These are phyloP conservation scores for Cnemophilus loriae DNA, from an alignment of 2,113 vertebrate genomes.

Conservation along the genomic window DNA sequence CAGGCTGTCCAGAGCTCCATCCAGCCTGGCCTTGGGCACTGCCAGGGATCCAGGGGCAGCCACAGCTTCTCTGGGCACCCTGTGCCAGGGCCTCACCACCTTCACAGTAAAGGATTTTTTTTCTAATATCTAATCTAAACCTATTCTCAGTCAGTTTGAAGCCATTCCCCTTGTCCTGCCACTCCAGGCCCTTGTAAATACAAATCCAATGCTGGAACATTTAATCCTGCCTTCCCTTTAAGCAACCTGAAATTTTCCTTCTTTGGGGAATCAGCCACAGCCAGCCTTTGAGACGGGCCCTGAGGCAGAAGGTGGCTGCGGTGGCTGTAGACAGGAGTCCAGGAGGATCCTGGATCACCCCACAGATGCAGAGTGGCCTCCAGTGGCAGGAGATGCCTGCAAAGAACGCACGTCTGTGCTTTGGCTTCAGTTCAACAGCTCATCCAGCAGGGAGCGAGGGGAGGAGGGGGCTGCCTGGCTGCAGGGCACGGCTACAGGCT, in stretches of 20 bases:
- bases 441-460: not conserved
- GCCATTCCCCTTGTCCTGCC: not conserved
- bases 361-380: conserved; percentile 18
- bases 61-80: not conserved
- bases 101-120: not conserved
- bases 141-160: not conserved
- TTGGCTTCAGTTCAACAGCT: not conserved
- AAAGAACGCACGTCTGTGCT: not conserved
- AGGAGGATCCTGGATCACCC: not conserved
- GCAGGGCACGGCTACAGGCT: not conserved
- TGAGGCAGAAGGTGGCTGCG: not conserved
- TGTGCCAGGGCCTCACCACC: not conserved
- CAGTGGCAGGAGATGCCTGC: not conserved
- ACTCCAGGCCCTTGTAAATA: not conserved
- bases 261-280: not conserved
- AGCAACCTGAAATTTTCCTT: not conserved
- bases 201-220: not conserved
- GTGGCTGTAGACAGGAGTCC: not conserved
- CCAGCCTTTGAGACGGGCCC: accelerated
- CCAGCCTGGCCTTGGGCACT: not conserved
- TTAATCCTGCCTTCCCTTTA: not conserved
- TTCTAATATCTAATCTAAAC: not conserved
- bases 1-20: not conserved
- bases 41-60: not conserved
- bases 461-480: not conserved